Percentiles rank a stretch among this genome's conserved stretches.
Conservation (phyloP, 2,888 invertebrate species). For the Argyra leucocephala region DNA sequence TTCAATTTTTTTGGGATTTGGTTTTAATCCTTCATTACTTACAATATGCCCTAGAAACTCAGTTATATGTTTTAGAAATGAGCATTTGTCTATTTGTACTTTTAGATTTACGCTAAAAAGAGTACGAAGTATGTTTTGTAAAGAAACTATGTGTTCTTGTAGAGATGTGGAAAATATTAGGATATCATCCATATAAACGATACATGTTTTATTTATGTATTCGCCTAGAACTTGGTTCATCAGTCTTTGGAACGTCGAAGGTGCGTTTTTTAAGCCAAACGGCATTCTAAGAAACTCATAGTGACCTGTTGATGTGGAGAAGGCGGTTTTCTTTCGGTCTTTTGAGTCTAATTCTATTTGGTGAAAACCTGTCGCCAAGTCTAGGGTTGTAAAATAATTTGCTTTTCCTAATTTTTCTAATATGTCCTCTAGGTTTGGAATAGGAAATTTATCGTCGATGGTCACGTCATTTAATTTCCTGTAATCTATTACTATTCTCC, state of each 20-base stretch:
- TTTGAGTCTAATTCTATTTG: background rate
- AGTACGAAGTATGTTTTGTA: background rate
- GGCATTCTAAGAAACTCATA: too few species aligned
- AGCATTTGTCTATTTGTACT: background rate
- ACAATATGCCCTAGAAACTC: background rate
- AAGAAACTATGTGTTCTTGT: too few species aligned
- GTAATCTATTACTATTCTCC: background rate
- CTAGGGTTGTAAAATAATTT: background rate
- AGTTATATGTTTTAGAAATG: background rate
- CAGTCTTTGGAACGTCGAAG: background rate
- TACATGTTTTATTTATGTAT: background rate
- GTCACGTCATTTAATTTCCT: background rate
- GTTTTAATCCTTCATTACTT: background rate
- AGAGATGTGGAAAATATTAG: background rate
- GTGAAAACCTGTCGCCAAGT: background rate
- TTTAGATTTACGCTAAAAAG: background rate
- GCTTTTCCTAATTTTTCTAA: background rate
- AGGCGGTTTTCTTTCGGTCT: background rate
- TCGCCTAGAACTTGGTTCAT: background rate
- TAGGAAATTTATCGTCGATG: background rate
- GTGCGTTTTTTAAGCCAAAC: background rate
- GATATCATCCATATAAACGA: too few species aligned
- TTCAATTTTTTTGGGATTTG: background rate
- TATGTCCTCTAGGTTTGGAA: too few species aligned
- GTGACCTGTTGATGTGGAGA: background rate